These are phyloP conservation scores for Rhinopithecus roxellana DNA, from an alignment of 2,113 vertebrate genomes.

Conservation along the genomic window DNA sequence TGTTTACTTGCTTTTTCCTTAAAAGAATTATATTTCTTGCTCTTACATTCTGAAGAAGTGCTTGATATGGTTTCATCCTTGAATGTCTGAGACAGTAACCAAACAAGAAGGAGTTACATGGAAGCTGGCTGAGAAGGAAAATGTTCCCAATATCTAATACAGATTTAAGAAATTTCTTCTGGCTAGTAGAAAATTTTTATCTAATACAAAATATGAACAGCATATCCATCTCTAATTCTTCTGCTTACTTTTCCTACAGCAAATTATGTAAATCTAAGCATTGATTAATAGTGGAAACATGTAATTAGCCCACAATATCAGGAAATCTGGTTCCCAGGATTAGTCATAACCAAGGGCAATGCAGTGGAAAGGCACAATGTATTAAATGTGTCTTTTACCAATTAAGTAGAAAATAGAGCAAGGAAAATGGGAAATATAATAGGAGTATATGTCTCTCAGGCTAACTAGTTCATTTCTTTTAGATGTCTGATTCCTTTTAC, in stretches of 20 bases:
- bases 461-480: background rate
- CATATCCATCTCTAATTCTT: background rate
- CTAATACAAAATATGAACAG: background rate
- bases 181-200: background rate
- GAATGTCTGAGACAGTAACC: background rate
- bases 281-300: background rate
- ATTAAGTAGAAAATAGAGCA: background rate
- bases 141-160: background rate
- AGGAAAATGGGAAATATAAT: background rate
- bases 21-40: background rate
- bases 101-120: background rate
- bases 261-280: background rate
- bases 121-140: background rate
- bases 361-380: background rate
- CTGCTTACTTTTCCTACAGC: background rate
- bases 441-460: background rate
- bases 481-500: background rate
- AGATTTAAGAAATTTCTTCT: background rate
- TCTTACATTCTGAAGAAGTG: background rate
- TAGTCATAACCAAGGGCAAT: background rate
- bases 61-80: background rate
- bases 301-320: background rate
- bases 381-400: background rate
- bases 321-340: background rate
- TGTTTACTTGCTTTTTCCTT: background rate